Conservation (phyloP, 2,113 vertebrate genomes). For the Corydoras sp. region DNA sequence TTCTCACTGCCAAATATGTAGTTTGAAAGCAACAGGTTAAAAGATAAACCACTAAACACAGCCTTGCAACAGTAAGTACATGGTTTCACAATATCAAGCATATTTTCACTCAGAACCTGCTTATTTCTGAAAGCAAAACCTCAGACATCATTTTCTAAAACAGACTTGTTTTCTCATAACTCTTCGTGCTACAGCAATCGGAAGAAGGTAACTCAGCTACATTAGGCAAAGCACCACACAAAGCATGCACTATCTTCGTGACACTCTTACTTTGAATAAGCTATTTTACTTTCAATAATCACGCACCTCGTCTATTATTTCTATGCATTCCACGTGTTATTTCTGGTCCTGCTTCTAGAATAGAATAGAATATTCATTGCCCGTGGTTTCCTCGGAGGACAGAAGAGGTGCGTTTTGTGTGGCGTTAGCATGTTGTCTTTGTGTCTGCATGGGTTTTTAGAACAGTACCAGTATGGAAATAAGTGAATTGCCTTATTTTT, state of each 20-base stretch:
- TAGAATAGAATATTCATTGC: too few relatives aligned
- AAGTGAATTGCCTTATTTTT: too few relatives aligned
- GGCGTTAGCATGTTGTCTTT: too few relatives aligned
- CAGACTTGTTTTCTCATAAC: background rate
- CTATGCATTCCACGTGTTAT: background rate
- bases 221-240: conserved; percentile 4
- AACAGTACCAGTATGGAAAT: too few relatives aligned
- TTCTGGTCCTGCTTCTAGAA: too few relatives aligned
- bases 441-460: too few relatives aligned
- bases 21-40: background rate
- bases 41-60: conserved; percentile 1
- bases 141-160: background rate
- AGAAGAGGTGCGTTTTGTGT: too few relatives aligned
- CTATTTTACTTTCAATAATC: too few relatives aligned
- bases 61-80: background rate
- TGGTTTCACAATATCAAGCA: background rate
- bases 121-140: conserved; percentile 9
- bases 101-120: background rate
- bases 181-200: background rate
- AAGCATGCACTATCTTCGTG: background rate
- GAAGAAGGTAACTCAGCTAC: conserved; percentile 20
- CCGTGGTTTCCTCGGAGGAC: too few relatives aligned
- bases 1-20: background rate
- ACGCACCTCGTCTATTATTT: background rate
- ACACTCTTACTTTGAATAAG: background rate